phyloP scores from a whole-genome alignment of 2,888 invertebrate genomes.

The Cephus spinipes region DNA sequence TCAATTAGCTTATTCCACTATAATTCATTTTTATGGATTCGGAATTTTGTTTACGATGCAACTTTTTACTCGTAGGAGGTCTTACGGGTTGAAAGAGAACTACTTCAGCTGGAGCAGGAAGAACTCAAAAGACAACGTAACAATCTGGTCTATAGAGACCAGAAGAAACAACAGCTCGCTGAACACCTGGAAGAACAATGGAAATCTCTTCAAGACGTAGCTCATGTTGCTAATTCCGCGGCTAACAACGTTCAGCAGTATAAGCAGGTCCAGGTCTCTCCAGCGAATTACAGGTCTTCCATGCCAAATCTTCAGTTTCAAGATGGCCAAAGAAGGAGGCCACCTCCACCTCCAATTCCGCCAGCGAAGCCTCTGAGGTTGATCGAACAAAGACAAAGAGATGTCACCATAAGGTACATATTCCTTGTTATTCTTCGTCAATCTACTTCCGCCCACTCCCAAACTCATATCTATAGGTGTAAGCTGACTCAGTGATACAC shows the following conservation, averaged over 20 bases:
- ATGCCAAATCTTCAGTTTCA: conserved; percentile 72
- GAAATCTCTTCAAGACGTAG: conserved; percentile 74
- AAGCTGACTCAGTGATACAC: conserved; percentile 6
- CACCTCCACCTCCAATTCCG: conserved; percentile 69
- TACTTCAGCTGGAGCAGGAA: conserved; percentile 82
- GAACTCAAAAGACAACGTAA: conserved; percentile 81
- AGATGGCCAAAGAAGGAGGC: conserved; percentile 65
- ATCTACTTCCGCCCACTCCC: not conserved
- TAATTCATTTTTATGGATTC: not conserved
- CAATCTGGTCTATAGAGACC: conserved; percentile 76
- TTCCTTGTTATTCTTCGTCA: not conserved
- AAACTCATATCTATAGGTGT: not conserved
- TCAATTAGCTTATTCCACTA: not conserved
- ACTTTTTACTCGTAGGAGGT: conserved; percentile 70
- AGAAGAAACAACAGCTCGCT: conserved; percentile 58
- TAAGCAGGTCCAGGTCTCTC: conserved; percentile 66
- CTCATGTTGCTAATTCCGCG: conserved; percentile 36
- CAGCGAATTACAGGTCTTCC: conserved; percentile 70
- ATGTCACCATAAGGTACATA: conserved; percentile 59
- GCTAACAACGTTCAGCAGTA: conserved; percentile 53
- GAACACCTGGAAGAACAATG: conserved; percentile 62
- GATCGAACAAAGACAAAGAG: conserved; percentile 59
- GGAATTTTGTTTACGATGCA: too few relatives aligned
- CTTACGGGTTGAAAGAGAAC: conserved; percentile 81
- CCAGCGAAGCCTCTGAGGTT: conserved; percentile 71